Base-by-base conservation (phyloP, 2,888 invertebrate genomes). In the Caenorhabditis virilis region DNA sequence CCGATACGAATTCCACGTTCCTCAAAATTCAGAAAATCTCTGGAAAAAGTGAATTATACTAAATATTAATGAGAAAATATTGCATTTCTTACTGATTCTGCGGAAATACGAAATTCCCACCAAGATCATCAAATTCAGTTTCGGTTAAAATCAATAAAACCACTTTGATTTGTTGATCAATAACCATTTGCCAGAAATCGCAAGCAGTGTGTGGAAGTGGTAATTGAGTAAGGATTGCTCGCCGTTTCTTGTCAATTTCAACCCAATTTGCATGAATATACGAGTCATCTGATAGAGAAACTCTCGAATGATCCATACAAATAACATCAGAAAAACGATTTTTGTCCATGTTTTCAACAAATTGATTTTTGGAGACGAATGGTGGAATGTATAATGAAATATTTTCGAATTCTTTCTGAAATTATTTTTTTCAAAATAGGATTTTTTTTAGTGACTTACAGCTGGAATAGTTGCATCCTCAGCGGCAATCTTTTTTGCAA, bases 261-360 rank as follows among this genome's bases (percentile, higher is more conserved):
- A 75, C 67, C 67, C 67, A 72, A 30, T 38, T 68, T 4, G 75
- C 75, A 48, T 75, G 66, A 30, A 75, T 62, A 48, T 70, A 73
- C 2, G 23, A 15, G 6, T 47, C 46, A 36, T 55, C 53, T 13
- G 49, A 9, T 13, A 75, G 39, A 11, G 27, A 15, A 16, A 75
- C 75, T 26, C 72, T 65, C 7, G 72, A 70, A 49, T 72, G 72
- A 52, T 75, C 72, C 27, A 75, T 39, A 39, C 75, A 75, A 30
- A 72, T 50, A 26, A 72, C 59, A 38, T 75, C 72, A 50, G 51
- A 20, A 64, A 49, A 33, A 30, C 64, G 54, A 30, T 64, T 64
- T 26, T 47, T 46, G 1, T 25, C 23, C 59, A 64, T 59, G 39
- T 64, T 64, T 11, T n/a, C 16, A 2, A 48, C 35, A 30, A 64